Conservation (phyloP, 2,888 invertebrate genomes). For the Dasysyrphus tricinctus region DNA sequence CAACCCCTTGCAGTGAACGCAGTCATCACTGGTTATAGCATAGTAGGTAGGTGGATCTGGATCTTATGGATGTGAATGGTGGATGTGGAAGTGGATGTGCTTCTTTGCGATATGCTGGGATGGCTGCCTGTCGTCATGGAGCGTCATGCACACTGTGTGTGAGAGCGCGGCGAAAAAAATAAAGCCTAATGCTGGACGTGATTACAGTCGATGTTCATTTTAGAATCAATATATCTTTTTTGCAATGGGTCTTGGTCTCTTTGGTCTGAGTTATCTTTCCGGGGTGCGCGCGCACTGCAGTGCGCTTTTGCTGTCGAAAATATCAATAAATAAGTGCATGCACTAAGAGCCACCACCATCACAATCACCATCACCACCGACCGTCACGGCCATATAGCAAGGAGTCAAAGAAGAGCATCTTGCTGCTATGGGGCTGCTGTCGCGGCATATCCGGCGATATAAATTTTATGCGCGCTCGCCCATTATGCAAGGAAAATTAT, state of each 20-base stretch:
- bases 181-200: slow-evolving; percentile 77
- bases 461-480: slow-evolving; percentile 75
- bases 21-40: slow-evolving; percentile 56
- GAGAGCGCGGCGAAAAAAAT: slow-evolving; percentile 65
- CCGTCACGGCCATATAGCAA: slow-evolving; percentile 31
- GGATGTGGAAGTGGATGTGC: slow-evolving; percentile 28
- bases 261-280: slow-evolving; percentile 70
- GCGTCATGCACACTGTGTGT: slow-evolving; percentile 47
- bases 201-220: slow-evolving; percentile 77
- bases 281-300: slow-evolving; percentile 59
- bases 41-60: slow-evolving; percentile 49
- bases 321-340: slow-evolving; percentile 75
- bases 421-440: slow-evolving; percentile 61
- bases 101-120: slow-evolving; percentile 18
- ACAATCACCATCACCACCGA: slow-evolving; percentile 25
- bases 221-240: slow-evolving; percentile 77
- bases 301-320: slow-evolving; percentile 70
- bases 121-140: slow-evolving; percentile 65
- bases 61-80: not conserved
- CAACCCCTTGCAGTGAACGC: slow-evolving; percentile 74
- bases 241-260: slow-evolving; percentile 64
- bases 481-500: slow-evolving; percentile 75
- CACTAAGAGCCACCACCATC: slow-evolving; percentile 61
- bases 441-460: slow-evolving; percentile 74
- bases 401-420: slow-evolving; percentile 73